Evolutionary conservation across 2,888 invertebrate genomes (phyloP).

Genomic region (Hydropsyche betteni): DNA sequence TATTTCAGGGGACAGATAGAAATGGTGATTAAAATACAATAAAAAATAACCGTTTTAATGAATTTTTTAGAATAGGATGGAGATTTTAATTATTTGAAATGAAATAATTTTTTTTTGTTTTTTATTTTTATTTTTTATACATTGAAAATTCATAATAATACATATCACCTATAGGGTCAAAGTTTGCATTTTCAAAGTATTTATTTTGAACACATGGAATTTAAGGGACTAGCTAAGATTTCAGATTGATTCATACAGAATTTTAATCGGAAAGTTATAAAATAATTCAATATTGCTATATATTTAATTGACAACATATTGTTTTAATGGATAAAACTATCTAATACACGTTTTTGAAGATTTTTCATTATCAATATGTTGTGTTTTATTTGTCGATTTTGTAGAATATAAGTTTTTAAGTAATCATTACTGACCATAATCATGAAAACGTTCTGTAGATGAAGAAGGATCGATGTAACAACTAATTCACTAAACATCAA

Average conservation of each 20-base stretch:
- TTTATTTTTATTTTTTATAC: neutral
- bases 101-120: neutral
- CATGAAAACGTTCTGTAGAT: neutral
- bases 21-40: no score
- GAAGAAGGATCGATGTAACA: neutral
- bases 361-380: conserved; percentile 19
- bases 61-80: no score
- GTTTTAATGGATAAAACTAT: conserved; percentile 8
- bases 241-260: conserved; percentile 7
- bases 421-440: neutral
- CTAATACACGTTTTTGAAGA: neutral
- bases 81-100: no score
- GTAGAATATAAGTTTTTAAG: neutral
- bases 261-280: neutral
- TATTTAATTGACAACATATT: conserved; percentile 31
- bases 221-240: conserved; percentile 26
- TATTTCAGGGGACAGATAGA: no score
- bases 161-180: conserved; percentile 31
- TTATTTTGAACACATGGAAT: conserved; percentile 27
- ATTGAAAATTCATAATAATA: conserved; percentile 32
- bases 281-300: conserved; percentile 18
- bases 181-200: conserved; percentile 9
- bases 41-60: no score
- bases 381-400: conserved; percentile 1
- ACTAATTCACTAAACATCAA: conserved; percentile 29